Evolutionary conservation across 1,140 invertebrate genomes (phyloP).

Genomic region (Drosophila kurseongensis): DNA sequence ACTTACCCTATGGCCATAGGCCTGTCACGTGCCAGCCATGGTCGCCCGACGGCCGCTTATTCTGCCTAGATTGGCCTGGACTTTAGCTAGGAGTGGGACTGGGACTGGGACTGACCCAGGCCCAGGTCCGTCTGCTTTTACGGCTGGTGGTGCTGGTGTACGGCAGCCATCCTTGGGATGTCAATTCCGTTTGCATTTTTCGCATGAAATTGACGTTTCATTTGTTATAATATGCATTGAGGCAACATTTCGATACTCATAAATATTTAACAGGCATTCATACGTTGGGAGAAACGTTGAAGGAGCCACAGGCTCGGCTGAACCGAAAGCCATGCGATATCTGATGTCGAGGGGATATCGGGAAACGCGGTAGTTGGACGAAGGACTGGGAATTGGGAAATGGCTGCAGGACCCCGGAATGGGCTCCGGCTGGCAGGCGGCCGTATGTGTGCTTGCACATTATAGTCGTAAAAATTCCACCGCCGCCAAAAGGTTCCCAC

Average conservation of each 20-base stretch:
- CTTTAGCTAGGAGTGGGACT: background rate
- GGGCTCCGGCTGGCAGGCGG: slow-evolving; percentile 7
- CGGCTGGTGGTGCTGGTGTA: slow-evolving; percentile 1
- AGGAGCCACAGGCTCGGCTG: slow-evolving; percentile 16
- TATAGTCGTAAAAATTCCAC: slow-evolving; percentile 40
- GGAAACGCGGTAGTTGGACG: background rate
- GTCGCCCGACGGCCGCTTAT: background rate
- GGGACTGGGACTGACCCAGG: too few species aligned
- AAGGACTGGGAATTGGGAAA: slow-evolving; percentile 2
- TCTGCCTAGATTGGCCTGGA: background rate
- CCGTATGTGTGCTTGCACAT: slow-evolving; percentile 35
- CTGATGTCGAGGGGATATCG: slow-evolving; percentile 5
- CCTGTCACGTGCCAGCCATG: slow-evolving; percentile 9
- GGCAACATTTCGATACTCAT: slow-evolving; percentile 76
- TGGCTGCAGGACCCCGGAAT: slow-evolving; percentile 25
- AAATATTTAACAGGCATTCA: slow-evolving; percentile 75
- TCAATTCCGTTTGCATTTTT: slow-evolving; percentile 59
- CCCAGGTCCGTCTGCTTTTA: background rate
- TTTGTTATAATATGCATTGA: slow-evolving; percentile 75
- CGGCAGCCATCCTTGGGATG: slow-evolving; percentile 7
- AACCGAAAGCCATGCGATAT: slow-evolving; percentile 21
- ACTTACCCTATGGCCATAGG: slow-evolving; percentile 22
- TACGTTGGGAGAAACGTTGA: slow-evolving; percentile 62
- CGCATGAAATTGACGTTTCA: slow-evolving; percentile 74
- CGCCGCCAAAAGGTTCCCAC: slow-evolving; percentile 3